Evolutionary conservation across 2,888 invertebrate species (phyloP).

Genomic region (Drosophila hawaiiensis): DNA sequence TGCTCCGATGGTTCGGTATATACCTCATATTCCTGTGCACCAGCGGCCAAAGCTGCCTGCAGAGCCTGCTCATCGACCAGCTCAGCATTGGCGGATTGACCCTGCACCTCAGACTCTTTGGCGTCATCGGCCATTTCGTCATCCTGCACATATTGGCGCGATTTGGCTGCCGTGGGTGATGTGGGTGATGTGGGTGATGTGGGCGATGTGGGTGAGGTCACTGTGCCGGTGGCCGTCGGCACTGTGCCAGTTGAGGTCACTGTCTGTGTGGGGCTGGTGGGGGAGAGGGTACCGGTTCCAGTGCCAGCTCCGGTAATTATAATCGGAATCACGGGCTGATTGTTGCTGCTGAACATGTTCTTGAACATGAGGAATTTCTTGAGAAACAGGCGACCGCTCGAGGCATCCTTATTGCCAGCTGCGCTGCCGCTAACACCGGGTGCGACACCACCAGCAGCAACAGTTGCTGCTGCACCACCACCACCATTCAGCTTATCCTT

Average conservation of each 20-base stretch:
- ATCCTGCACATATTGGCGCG: constrained; percentile 34
- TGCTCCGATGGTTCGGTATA: constrained; percentile 67
- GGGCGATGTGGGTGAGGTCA: constrained; percentile 30
- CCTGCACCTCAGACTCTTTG: constrained; percentile 33
- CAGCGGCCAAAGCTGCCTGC: constrained; percentile 66
- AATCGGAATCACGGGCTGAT: constrained; percentile 79
- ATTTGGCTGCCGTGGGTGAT: accelerated
- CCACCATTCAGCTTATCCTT: constrained; percentile 36
- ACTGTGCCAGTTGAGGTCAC: constrained; percentile 61
- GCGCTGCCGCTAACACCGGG: constrained; percentile 10
- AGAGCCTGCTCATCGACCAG: constrained; percentile 69
- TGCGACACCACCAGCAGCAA: constrained; percentile 5
- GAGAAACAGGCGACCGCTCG: constrained; percentile 81
- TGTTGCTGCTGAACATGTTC: constrained; percentile 71
- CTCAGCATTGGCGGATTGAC: constrained; percentile 50
- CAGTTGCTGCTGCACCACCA: constrained; percentile 1
- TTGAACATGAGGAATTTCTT: constrained; percentile 81
- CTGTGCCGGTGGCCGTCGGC: constrained; percentile 67
- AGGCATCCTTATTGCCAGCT: constrained; percentile 62
- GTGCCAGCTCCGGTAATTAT: constrained; percentile 74
- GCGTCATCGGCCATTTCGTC: constrained; percentile 32
- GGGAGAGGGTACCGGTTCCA: constrained; percentile 35
- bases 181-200: constrained; percentile 12
- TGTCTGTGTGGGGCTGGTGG: constrained; percentile 34
- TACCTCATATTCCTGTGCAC: constrained; percentile 75